Evolutionary conservation across 1,140 invertebrate genomes (phyloP).

Genomic region (Drosophila sturtevanti): DNA sequence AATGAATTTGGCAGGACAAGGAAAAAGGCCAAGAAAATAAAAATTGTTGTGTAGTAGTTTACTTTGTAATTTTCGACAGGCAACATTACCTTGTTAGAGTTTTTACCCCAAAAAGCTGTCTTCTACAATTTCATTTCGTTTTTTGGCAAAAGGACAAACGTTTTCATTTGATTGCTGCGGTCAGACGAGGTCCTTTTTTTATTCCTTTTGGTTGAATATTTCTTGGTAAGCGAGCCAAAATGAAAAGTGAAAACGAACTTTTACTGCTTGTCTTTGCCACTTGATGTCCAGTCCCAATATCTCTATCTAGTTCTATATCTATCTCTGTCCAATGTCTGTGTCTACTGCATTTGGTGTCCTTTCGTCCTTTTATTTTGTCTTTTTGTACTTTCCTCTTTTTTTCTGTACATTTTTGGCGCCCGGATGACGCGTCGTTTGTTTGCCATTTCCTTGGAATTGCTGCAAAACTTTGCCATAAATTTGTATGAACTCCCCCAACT

Average conservation of each 20-base stretch:
- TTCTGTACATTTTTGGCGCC: slow-evolving; percentile 58
- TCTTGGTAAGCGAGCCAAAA: slow-evolving; percentile 36
- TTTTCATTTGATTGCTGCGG: slow-evolving; percentile 57
- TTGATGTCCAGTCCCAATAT: neutral
- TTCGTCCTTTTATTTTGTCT: slow-evolving; percentile 27
- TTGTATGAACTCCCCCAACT: slow-evolving; percentile 51
- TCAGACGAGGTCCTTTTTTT: slow-evolving; percentile 50
- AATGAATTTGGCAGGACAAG: slow-evolving; percentile 42
- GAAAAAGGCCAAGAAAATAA: slow-evolving; percentile 2
- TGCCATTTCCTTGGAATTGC: slow-evolving; percentile 70
- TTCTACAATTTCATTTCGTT: slow-evolving; percentile 38
- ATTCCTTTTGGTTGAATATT: too few relatives aligned
- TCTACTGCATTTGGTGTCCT: slow-evolving; percentile 56
- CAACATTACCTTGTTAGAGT: neutral
- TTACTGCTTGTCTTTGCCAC: slow-evolving; percentile 50
- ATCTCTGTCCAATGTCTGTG: slow-evolving; percentile 15
- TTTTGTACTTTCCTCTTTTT: slow-evolving; percentile 21
- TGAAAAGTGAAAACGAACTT: slow-evolving; percentile 82
- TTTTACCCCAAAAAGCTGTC: slow-evolving; percentile 11
- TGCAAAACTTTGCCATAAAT: slow-evolving; percentile 74
- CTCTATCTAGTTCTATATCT: neutral
- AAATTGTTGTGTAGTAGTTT: slow-evolving; percentile 21
- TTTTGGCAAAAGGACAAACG: slow-evolving; percentile 40
- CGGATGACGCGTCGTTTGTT: slow-evolving; percentile 68
- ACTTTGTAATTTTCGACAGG: slow-evolving; percentile 33